Percentiles rank a stretch among this genome's conserved stretches.
These are phyloP conservation scores for Neodontobutis hainanensis DNA, from an alignment of 2,113 vertebrate species.

Conservation along the genomic window DNA sequence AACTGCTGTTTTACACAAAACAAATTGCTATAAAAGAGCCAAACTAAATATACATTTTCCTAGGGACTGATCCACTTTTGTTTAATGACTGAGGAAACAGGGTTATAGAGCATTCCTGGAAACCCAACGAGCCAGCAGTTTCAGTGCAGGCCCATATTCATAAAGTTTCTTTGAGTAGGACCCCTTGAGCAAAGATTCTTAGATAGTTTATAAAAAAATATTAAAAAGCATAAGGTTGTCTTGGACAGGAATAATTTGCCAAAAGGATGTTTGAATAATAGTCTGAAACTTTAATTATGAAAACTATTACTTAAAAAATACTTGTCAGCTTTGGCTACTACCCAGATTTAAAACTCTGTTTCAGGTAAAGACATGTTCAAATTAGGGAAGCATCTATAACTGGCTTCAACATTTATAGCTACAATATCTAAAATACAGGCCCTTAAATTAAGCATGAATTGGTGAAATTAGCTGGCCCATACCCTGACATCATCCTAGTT, in stretches of 20 bases:
- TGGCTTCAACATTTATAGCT: conserved; percentile 11
- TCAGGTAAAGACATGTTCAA: conserved; percentile 22
- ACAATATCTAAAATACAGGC: conserved; percentile 16
- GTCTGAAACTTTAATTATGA: conserved; percentile 44
- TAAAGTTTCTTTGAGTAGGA: conserved; percentile 38
- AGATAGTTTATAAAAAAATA: conserved; percentile 49
- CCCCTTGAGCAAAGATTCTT: too few relatives aligned
- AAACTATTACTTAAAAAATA: conserved; percentile 28
- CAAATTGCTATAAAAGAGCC: conserved; percentile 63
- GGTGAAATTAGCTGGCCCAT: background rate
- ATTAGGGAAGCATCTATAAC: conserved; percentile 11
- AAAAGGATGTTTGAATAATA: conserved; percentile 39
- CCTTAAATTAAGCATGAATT: background rate
- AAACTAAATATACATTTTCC: conserved; percentile 68
- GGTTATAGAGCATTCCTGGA: conserved; percentile 64
- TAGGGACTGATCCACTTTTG: conserved; percentile 52
- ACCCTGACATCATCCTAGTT: background rate
- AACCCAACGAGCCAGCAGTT: conserved; percentile 45
- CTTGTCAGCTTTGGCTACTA: conserved; percentile 49
- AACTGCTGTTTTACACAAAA: conserved; percentile 60
- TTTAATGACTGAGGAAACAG: conserved; percentile 59
- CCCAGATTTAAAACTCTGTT: conserved; percentile 36
- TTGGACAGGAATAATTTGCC: conserved; percentile 41
- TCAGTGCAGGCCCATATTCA: conserved; percentile 45
- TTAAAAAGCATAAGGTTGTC: conserved; percentile 46